Evolutionary conservation across 2,888 invertebrate species (phyloP).

Genomic region (Pantelozetes paolii): DNA sequence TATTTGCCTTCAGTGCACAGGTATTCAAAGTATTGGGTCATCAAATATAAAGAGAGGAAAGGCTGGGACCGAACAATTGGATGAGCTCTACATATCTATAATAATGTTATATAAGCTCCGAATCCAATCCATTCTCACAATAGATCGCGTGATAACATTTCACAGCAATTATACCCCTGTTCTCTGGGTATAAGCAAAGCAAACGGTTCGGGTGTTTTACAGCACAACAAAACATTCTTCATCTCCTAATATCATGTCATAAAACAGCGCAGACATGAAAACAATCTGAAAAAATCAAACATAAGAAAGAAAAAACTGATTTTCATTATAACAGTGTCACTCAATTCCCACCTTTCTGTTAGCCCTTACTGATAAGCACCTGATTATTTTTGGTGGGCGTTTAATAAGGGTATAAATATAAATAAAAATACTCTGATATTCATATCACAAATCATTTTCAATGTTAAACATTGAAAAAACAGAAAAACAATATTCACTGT

Average conservation of each 20-base stretch:
- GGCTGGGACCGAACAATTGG: not conserved
- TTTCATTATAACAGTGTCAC: not conserved
- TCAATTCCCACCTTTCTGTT: not conserved
- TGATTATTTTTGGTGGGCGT: not conserved
- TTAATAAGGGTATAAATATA: not conserved
- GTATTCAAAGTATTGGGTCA: too few relatives aligned
- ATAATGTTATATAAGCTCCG: not conserved
- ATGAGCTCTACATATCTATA: not conserved
- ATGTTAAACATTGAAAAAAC: too few relatives aligned
- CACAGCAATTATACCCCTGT: conserved; percentile 6
- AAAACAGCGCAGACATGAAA: not conserved
- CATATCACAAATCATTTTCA: too few relatives aligned
- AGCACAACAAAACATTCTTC: not conserved
- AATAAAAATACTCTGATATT: too few relatives aligned
- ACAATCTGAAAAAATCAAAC: not conserved
- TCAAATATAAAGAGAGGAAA: not conserved
- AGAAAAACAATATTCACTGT: too few relatives aligned
- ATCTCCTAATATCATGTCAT: not conserved
- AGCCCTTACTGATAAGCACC: not conserved
- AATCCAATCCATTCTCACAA: conserved; percentile 4
- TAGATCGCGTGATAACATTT: conserved; percentile 6
- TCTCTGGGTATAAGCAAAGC: not conserved
- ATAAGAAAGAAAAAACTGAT: not conserved
- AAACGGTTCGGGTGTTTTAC: not conserved
- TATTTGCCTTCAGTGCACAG: too few relatives aligned